Evolutionary conservation across 2,113 vertebrate species (phyloP), one percentile per base, ranked within the genome.

Genomic region (Etheostoma cragini): DNA sequence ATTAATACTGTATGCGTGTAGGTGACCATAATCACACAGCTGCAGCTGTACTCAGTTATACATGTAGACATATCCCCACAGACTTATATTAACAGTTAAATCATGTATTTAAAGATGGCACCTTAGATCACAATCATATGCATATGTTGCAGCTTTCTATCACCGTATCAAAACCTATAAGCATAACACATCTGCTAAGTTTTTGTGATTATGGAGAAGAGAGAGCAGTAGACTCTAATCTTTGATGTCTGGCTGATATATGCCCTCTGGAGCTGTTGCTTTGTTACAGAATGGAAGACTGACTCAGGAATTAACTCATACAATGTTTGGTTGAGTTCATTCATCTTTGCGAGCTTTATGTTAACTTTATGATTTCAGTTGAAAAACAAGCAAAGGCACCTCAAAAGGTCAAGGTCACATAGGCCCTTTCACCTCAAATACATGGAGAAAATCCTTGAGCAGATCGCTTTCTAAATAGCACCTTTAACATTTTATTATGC

Each of bases 171-270:
- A 58, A 45, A 26, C 12, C 50, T 11, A 53, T 45, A 52, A 50
- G 35, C 56, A n/a, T 16, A 46, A 52, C 45, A 78, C 6, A 71
- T 68, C 50, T 4, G 24, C 49, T 72, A 69, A 30, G 17, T 38
- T 72, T 73, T 42, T 73, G 56, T 80, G 33, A 69, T 77, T 68
- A 47, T 71, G 58, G 64, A 64, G 35, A 78, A 76, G 56, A 82
- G 62, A 81, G 26, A 78, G 50, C 49, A 67, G 63, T 50, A 80
- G 76, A 65, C 57, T 62, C 35, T 56, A 52, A 76, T 78, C 73
- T 76, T 76, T 80, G 61, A 76, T 33, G 73, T 66, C 58, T 52
- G 26, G 14, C 60, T 33, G 58, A 57, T 71, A 47, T 26, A 52
- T 12, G 24, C 47, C 49, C 66, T 45, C 12, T 52, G 42, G 47